phyloP scores from a whole-genome alignment of 2,113 vertebrate species.

The Polyodon spathula region DNA sequence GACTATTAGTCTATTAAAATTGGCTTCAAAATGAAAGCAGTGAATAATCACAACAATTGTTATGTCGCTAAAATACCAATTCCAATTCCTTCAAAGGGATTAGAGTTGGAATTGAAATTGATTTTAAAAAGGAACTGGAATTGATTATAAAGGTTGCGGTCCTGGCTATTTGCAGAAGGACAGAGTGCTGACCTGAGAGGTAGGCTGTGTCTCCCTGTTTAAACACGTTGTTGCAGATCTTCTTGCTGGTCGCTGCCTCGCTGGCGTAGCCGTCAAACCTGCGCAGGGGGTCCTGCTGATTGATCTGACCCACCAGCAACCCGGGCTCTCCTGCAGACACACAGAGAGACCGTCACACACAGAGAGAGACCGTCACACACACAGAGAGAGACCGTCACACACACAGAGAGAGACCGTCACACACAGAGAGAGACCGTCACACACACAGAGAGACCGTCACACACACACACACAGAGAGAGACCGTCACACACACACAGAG shows the following conservation, averaged over 20 bases:
- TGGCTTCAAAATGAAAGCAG: no score
- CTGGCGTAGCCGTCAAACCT: constrained; percentile 77
- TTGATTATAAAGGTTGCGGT: no score
- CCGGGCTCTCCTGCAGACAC: constrained; percentile 62
- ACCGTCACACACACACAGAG: not conserved
- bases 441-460: no score
- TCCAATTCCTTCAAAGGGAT: no score
- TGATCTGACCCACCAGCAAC: constrained; percentile 67
- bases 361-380: no score
- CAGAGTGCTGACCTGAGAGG: constrained; percentile 55
- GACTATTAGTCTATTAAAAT: not conserved
- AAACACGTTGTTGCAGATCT: constrained; percentile 66
- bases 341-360: no score
- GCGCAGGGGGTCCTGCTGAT: constrained; percentile 64
- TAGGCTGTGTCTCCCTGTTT: constrained; percentile 71
- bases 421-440: not conserved
- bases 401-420: no score
- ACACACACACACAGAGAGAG: no score
- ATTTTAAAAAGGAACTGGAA: no score
- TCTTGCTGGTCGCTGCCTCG: constrained; percentile 60
- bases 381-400: no score
- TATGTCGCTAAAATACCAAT: no score
- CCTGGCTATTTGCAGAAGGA: not conserved
- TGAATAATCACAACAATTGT: not conserved
- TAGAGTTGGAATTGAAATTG: not conserved